A percentile compares a stretch with the other conserved stretches of the same genome.
Conservation (phyloP, 1,140 invertebrate genomes). For the Trissolcus basalis region DNA sequence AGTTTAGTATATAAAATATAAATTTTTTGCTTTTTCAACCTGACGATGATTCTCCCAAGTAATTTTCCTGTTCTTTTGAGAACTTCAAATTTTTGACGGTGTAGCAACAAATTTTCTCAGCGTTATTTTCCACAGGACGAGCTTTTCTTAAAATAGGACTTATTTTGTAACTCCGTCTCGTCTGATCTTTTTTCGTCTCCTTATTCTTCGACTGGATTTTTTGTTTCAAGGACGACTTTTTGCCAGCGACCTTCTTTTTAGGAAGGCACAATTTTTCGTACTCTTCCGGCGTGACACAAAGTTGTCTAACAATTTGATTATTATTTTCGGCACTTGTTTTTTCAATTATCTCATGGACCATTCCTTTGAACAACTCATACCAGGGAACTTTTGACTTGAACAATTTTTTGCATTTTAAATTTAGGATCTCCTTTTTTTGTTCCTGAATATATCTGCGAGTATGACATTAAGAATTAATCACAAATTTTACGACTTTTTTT, state of each 20-base stretch:
- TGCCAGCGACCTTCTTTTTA: neutral
- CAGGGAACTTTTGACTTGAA: slow-evolving; percentile 58
- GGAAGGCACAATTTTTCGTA: slow-evolving; percentile 19
- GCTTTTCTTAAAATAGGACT: slow-evolving; percentile 16
- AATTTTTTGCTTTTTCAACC: too few species aligned
- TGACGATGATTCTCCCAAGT: neutral
- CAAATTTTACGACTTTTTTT: too few species aligned
- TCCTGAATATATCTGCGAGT: slow-evolving; percentile 57
- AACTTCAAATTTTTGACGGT: neutral
- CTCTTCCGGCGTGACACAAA: slow-evolving; percentile 18
- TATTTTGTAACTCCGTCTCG: slow-evolving; percentile 16
- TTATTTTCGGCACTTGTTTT: neutral
- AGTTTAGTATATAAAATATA: too few species aligned
- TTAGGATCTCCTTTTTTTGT: slow-evolving; percentile 53
- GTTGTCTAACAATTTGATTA: slow-evolving; percentile 14
- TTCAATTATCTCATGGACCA: slow-evolving; percentile 58
- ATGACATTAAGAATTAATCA: neutral
- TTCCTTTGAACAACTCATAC: slow-evolving; percentile 60
- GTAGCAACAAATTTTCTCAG: slow-evolving; percentile 12
- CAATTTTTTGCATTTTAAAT: slow-evolving; percentile 37
- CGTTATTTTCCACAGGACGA: slow-evolving; percentile 9
- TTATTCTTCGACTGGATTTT: neutral
- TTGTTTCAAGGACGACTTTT: neutral
- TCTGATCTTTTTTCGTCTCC: slow-evolving; percentile 6
- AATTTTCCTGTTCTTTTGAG: neutral